Evolutionary conservation across 2,888 invertebrate species (phyloP), one percentile per base, ranked within the genome.

Genomic region (Prostheceraeus crozeri): DNA sequence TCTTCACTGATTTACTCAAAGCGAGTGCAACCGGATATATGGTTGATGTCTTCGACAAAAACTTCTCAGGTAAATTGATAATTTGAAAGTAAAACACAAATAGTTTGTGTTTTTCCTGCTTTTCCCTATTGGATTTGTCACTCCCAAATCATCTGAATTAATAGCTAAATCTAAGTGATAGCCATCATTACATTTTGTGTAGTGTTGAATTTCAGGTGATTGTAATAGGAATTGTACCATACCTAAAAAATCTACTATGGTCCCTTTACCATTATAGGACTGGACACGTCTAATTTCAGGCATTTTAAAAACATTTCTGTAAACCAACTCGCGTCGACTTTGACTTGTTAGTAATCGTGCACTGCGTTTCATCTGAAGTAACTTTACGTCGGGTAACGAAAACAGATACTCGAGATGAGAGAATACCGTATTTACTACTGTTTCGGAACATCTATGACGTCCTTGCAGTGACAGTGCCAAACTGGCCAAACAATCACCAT

Each of bases 91-190:
- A n/a, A 8, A 33, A n/a, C 3, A 48, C 48, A 23, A 8, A 48
- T 6, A 48, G 48, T 30, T 48, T 48, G 14, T 48, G 48, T 6
- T 48, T 6, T 4, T 4, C 6, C 4, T 21, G 8, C 3, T 6
- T 19, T 48, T 48, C 4, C 48, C 48, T 25, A 48, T 19, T 19
- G 48, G 48, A 21, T 48, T 48, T 14, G 48, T 48, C 4, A 48
- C 48, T 19, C 48, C 48, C 28, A 48, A 48, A 48, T 48, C 48
- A 48, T 48, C 48, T 19, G 48, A 48, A 48, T 48, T 25, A 21
- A 48, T 48, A 4, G 8, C 23, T 6, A 48, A 25, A 25, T 6
- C 3, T 16, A 19, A 25, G 4, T 48, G 11, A 8, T 48, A 4
- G 6, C 3, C 3, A 48, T 48, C 19, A 25, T 48, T 6, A 48